Conservation (phyloP, 2,113 vertebrate species). For the Potamarius usumacintae region DNA sequence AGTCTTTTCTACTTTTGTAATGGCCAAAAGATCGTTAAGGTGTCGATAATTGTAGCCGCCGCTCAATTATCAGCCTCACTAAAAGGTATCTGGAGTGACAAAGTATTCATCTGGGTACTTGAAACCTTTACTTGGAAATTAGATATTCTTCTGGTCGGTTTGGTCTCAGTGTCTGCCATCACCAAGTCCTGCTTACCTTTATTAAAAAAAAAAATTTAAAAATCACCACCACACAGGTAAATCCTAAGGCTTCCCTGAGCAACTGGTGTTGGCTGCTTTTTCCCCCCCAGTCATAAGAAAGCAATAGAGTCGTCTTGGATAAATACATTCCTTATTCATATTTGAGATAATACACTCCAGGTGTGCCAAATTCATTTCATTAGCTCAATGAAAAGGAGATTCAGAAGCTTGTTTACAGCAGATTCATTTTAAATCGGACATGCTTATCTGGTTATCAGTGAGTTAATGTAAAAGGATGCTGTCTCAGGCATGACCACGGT, state of each 20-base stretch:
- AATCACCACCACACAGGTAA: background rate
- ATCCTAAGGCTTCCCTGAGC: background rate
- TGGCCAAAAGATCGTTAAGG: no score
- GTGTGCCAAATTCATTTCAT: background rate
- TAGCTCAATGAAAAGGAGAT: background rate
- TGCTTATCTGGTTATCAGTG: slow-evolving; percentile 1
- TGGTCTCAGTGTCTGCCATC: background rate
- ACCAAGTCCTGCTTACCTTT: background rate
- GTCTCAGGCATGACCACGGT: background rate
- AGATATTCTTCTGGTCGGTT: background rate
- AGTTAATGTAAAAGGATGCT: background rate
- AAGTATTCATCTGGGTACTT: background rate
- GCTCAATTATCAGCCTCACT: background rate
- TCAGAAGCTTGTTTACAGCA: background rate
- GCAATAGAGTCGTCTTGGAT: background rate
- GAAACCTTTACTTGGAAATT: background rate
- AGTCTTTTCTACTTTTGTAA: no score
- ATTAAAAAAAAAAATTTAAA: no score
- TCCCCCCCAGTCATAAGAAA: background rate
- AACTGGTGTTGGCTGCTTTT: background rate
- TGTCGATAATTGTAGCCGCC: no score
- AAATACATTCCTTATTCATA: background rate
- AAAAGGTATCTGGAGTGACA: background rate
- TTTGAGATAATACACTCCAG: background rate
- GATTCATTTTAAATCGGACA: background rate